Base-by-base conservation (phyloP, 2,888 invertebrate genomes). In the Campopleginae sp. region DNA sequence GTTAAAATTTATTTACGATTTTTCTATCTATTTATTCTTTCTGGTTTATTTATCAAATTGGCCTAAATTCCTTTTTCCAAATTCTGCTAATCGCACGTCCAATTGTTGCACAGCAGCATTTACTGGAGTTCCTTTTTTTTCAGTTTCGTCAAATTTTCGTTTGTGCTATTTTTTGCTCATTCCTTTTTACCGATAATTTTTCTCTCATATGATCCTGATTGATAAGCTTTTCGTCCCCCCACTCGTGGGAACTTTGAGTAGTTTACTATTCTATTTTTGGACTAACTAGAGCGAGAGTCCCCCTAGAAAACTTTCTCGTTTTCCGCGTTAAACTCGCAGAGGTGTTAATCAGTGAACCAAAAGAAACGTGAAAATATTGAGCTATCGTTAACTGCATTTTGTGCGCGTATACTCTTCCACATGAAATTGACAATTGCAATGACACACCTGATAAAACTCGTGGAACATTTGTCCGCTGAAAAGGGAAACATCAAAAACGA, bases 191-290 rank as follows among this genome's bases (percentile, higher is more conserved):
- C 14, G 27, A 38, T 54, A 10, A 66, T 38, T 33, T 66, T 31
- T 19, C 38, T 66, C 72, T 46, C 27, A 61, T 51, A 12, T 51
- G 14, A n/a, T 46, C 23, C 46, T 44, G 44, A 46, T 68, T 27
- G 17, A 68, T 78, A 12, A 33, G 38, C 51, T 54, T 72, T 70
- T 74, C 63, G 31, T 27, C 38, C 66, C 61, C n/a, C 61, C 68
- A 71, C 31, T 48, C 61, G 72, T 86, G 78, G 75, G 80, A 70
- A 74, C 12, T 68, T 79, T 23, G n/a, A n/a, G 48, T 66, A 42
- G n/a, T 46, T 82, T 66, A 77, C 75, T 65, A 75, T 80, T 85
- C 87, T 86, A 86, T 85, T 87, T 87, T 78, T 78, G 66, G 66
- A 80, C 70, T 68, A 86, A 85, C 77, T 86, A 80, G 80, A 86